These are phyloP conservation scores for Chunga burmeisteri DNA, from an alignment of 2,113 vertebrate genomes.

Conservation along the genomic window DNA sequence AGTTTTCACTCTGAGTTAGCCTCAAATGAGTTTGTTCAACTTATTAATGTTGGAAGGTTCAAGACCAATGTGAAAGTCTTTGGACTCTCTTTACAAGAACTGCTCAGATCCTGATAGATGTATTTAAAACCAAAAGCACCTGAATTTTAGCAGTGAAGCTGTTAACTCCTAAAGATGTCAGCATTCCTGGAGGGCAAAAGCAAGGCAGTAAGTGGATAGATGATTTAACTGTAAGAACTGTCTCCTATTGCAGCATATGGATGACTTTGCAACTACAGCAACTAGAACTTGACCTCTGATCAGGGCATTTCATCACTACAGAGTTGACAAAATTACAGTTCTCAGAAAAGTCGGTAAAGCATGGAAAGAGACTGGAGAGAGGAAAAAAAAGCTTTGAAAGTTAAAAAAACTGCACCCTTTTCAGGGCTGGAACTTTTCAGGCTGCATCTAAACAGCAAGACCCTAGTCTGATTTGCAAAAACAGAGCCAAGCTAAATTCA, in stretches of 20 bases:
- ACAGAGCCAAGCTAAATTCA: neutral
- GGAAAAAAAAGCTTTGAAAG: neutral
- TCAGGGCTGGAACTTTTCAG: neutral
- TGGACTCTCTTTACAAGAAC: neutral
- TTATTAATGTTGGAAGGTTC: neutral
- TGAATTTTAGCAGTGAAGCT: neutral
- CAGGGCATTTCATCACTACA: neutral
- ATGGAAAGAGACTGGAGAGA: neutral
- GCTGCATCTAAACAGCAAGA: neutral
- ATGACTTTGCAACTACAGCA: neutral
- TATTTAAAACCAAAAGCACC: neutral
- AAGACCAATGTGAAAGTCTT: neutral
- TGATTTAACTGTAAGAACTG: neutral
- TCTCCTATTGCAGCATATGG: neutral
- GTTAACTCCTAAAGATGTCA: neutral
- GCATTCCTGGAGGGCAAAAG: neutral
- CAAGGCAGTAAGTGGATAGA: neutral
- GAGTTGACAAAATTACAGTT: neutral
- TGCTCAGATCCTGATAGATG: neutral
- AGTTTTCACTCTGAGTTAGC: neutral
- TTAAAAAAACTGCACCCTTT: neutral
- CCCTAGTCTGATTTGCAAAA: neutral
- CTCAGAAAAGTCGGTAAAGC: neutral
- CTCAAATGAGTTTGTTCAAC: neutral
- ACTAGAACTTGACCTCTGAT: neutral